phyloP scores from a whole-genome alignment of 2,113 vertebrate species.

The Alaudala cheleensis region DNA sequence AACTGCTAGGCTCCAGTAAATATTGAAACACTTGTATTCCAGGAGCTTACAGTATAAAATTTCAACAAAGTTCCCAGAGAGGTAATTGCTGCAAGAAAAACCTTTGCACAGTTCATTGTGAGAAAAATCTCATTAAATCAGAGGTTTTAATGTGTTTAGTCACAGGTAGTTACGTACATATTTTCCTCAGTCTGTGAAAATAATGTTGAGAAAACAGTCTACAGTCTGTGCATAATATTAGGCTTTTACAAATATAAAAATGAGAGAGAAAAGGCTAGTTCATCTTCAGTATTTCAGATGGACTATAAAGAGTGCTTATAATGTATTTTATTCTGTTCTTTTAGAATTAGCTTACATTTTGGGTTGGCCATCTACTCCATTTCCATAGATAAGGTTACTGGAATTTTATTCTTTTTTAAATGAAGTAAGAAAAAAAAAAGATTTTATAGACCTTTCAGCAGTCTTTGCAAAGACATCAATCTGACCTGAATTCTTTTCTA shows the following conservation, averaged over 20 bases:
- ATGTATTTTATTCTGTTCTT: neutral
- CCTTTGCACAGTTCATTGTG: neutral
- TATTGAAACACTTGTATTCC: neutral
- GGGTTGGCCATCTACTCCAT: neutral
- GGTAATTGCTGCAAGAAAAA: neutral
- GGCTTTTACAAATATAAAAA: neutral
- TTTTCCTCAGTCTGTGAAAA: slow-evolving; percentile 1
- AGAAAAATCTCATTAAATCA: neutral
- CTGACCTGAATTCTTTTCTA: neutral
- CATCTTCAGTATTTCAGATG: neutral
- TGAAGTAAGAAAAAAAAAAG: neutral
- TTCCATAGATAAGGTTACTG: neutral
- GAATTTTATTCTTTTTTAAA: neutral
- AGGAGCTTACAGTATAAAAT: neutral
- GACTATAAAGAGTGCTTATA: neutral
- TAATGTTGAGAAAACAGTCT: neutral
- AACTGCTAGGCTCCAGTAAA: neutral
- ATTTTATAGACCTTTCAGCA: neutral
- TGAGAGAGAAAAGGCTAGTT: neutral
- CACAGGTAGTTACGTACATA: neutral
- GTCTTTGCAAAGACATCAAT: neutral
- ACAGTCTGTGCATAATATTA: neutral
- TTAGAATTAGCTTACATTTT: neutral
- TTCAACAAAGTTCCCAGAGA: neutral
- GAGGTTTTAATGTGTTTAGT: neutral